Evolutionary conservation across 2,797 vertebrate species (phyloP).

Genomic region (Onychomys torridus): DNA sequence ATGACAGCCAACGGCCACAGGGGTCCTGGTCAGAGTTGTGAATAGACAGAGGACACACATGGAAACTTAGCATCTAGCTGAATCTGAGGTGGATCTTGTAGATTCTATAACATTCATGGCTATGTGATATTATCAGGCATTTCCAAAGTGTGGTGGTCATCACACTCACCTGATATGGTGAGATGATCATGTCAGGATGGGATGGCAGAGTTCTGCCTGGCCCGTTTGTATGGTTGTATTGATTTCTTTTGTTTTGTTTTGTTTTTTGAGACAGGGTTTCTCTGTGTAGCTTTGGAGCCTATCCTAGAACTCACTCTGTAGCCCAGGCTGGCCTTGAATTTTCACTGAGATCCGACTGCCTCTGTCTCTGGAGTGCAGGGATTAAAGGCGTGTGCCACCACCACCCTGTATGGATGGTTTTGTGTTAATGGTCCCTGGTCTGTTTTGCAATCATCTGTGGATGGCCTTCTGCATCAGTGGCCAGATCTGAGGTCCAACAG

Average conservation of each 20-base stretch:
- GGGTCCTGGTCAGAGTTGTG: not conserved
- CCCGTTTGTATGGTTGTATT: not conserved
- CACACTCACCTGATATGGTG: not conserved
- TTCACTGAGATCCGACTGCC: too few species aligned
- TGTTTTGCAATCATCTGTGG: not conserved
- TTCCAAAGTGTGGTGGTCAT: not conserved
- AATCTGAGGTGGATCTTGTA: not conserved
- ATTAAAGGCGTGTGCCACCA: too few species aligned
- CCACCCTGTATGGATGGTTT: not conserved
- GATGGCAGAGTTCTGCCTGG: not conserved
- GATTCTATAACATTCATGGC: not conserved
- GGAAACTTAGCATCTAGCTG: too few species aligned
- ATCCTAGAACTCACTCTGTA: too few species aligned
- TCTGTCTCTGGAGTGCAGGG: too few species aligned
- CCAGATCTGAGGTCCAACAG: not conserved
- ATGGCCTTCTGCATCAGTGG: not conserved
- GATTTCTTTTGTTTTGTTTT: too few species aligned
- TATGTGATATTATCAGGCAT: not conserved
- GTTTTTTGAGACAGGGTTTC: too few species aligned
- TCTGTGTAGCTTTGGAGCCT: too few species aligned
- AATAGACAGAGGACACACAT: not conserved
- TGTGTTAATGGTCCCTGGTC: not conserved
- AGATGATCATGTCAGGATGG: not conserved
- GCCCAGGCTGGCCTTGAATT: too few species aligned
- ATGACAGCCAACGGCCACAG: not conserved